Evolutionary conservation across 1,140 invertebrate species (phyloP).

Genomic region (Cyphomyrmex costatus): DNA sequence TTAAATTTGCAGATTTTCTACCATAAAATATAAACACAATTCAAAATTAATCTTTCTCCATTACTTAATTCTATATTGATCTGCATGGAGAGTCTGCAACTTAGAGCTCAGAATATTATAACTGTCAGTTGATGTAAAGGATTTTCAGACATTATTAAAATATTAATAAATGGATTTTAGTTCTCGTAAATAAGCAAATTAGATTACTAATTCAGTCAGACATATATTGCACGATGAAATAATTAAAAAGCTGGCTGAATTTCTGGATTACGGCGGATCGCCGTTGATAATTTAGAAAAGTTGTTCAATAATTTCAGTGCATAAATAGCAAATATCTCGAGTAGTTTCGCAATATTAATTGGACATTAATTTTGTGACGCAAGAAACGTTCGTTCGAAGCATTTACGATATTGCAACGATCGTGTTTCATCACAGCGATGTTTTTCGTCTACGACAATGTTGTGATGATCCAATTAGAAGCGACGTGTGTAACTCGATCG

Average conservation of each 20-base stretch:
- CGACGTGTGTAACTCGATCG: slow-evolving; percentile 75
- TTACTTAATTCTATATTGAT: background rate
- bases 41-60: background rate
- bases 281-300: background rate
- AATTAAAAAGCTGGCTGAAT: background rate
- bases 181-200: slow-evolving; percentile 20
- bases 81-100: no score
- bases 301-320: background rate
- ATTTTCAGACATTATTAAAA: background rate
- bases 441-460: slow-evolving; percentile 26
- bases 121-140: background rate
- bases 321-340: background rate
- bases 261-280: background rate
- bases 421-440: background rate
- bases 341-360: slow-evolving; percentile 19
- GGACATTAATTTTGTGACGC: background rate
- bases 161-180: background rate
- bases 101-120: background rate
- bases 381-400: background rate
- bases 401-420: background rate
- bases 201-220: background rate
- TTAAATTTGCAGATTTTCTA: background rate
- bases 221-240: background rate
- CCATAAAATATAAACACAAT: background rate
- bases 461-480: slow-evolving; percentile 75